Evolutionary conservation across 2,113 vertebrate species (phyloP), one percentile per base, ranked within the genome.

Genomic region (Grammomys dolichurus): DNA sequence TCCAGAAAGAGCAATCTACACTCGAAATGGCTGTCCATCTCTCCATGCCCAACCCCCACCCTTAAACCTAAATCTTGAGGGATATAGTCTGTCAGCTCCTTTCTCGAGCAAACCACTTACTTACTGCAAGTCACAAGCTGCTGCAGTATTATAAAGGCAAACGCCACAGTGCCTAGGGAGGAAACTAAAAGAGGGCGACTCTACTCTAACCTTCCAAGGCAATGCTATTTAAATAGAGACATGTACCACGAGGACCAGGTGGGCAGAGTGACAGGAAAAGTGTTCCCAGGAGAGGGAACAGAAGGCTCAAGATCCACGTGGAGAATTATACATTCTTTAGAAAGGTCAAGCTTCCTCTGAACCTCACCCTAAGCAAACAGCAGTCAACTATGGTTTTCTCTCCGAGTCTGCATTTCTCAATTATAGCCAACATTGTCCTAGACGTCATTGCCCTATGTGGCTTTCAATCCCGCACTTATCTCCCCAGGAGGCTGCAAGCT

Each of bases 231-330:
- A 67, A 89, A 65, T 58, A 40, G 63, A 86, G 81, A 72, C 20
- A 46, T 56, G 65, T 3, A 24, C 28, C 76, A 24, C 0, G 11
- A 86, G 85, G 69, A 69, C 4, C 31, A 19, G 48, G 7, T 40
- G 69, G 78, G 36, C 58, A 48, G 40, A 56, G 51, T 26, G 65
- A 77, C 31, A 73, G 77, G 89, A 94, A 94, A 87, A 94, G 81
- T 43, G 56, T 58, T 69, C 43, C 19, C 1, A 82, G 90, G 69
- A 87, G 51, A 75, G 54, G 82, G 48, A 94, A 78, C 26, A 75
- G 94, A 95, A 86, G 36, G 3, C 46, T 63, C 28, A 69, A 86
- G 63, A 1, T 54, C 51, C 90, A 26, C 76, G 90, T 63, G 46
- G 56, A 73, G 92, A 89, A 90, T 22, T 80, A 19, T 8, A 48